Percentiles rank a stretch among this genome's conserved stretches.
phyloP scores from a whole-genome alignment of 2,888 invertebrate genomes.

The Drosophila acutilabella region DNA sequence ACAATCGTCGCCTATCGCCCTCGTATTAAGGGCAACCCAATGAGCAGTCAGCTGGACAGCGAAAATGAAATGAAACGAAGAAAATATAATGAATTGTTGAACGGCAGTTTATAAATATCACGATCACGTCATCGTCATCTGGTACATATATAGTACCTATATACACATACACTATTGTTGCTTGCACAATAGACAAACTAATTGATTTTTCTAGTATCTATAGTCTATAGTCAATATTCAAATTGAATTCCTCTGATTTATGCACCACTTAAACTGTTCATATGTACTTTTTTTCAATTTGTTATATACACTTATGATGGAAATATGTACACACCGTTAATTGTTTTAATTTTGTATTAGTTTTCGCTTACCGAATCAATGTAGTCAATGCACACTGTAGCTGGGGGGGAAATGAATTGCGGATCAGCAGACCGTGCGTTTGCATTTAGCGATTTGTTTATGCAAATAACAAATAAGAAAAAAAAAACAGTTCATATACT shows the following conservation, averaged over 20 bases:
- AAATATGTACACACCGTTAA: background rate
- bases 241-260: slow-evolving; percentile 5
- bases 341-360: background rate
- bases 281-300: background rate
- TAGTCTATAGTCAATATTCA: slow-evolving; percentile 21
- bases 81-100: slow-evolving; percentile 32
- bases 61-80: slow-evolving; percentile 23
- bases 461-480: slow-evolving; percentile 40
- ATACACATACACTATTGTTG: slow-evolving; percentile 6
- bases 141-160: slow-evolving; percentile 20
- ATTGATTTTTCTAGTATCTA: slow-evolving; percentile 50
- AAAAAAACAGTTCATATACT: background rate
- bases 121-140: slow-evolving; percentile 68
- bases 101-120: slow-evolving; percentile 51
- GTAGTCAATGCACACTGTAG: slow-evolving; percentile 4
- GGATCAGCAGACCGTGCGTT: slow-evolving; percentile 33
- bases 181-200: slow-evolving; percentile 45
- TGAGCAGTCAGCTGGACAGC: slow-evolving; percentile 37
- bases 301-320: slow-evolving; percentile 1
- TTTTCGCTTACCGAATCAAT: background rate
- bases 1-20: slow-evolving; percentile 28
- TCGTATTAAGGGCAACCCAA: slow-evolving; percentile 9
- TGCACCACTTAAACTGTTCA: slow-evolving; percentile 1
- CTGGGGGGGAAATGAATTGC: background rate
- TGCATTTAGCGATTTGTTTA: slow-evolving; percentile 52